Percentiles rank a stretch among this genome's conserved stretches.
phyloP scores from a whole-genome alignment of 2,113 vertebrate species.

The Xenopus borealis region DNA sequence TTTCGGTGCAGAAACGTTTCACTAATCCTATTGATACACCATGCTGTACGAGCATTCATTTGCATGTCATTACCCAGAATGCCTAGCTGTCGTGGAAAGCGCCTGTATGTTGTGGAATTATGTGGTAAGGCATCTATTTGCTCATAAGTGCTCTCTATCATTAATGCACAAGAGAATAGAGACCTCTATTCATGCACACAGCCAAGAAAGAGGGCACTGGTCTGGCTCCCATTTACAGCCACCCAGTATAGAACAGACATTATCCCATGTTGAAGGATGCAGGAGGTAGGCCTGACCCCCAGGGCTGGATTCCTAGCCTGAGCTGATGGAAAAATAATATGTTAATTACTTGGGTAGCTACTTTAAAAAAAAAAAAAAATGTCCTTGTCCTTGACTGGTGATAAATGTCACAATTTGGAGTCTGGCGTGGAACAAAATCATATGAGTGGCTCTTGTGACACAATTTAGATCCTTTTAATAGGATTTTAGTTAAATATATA shows the following conservation, averaged over 20 bases:
- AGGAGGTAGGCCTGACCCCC: conserved; percentile 31
- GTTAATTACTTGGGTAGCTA: conserved; percentile 35
- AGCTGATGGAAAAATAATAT: conserved; percentile 45
- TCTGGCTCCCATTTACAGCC: conserved; percentile 31
- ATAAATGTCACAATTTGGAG: conserved; percentile 35
- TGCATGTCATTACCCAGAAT: conserved; percentile 33
- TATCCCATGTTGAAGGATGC: conserved; percentile 34
- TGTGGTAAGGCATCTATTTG: conserved; percentile 33
- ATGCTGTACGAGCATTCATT: conserved; percentile 18
- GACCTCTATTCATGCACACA: conserved; percentile 36
- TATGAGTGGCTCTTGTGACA: background rate
- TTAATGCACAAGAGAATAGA: conserved; percentile 40
- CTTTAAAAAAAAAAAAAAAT: background rate
- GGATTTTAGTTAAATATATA: no score
- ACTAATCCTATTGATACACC: conserved; percentile 27
- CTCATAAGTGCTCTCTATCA: conserved; percentile 45
- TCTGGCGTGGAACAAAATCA: background rate
- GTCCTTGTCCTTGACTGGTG: conserved; percentile 28
- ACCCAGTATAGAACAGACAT: conserved; percentile 44
- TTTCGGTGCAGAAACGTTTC: conserved; percentile 10
- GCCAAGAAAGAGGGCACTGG: conserved; percentile 39
- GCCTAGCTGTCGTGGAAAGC: conserved; percentile 11
- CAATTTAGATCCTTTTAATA: background rate
- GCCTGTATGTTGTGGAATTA: conserved; percentile 38
- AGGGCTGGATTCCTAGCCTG: conserved; percentile 40